These are phyloP conservation scores for Drosophila pullipes DNA, from an alignment of 2,888 invertebrate species.

Conservation along the genomic window DNA sequence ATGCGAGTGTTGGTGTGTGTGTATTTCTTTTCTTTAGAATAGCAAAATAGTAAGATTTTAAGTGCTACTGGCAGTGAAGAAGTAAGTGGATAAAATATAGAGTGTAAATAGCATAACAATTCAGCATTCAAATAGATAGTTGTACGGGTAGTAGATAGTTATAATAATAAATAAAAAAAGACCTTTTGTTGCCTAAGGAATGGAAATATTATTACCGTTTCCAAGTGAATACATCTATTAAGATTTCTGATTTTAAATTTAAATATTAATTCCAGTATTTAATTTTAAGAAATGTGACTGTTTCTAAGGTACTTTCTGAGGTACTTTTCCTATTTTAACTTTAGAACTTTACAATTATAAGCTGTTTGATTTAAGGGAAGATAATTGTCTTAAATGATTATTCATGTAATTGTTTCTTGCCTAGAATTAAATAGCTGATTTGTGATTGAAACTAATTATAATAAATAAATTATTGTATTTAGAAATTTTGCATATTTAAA, in stretches of 20 bases:
- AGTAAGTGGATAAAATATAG: background rate
- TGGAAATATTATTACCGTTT: background rate
- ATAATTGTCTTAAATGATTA: background rate
- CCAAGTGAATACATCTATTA: background rate
- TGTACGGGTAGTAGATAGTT: background rate
- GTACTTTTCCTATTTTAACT: background rate
- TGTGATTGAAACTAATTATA: background rate
- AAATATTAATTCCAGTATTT: background rate
- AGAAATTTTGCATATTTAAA: background rate
- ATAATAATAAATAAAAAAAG: background rate
- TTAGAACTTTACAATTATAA: background rate
- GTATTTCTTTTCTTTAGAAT: constrained; percentile 16
- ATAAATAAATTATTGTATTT: background rate
- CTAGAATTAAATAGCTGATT: background rate
- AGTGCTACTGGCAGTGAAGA: constrained; percentile 26
- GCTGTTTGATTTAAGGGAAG: background rate
- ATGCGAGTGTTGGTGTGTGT: constrained; percentile 41
- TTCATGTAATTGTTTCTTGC: background rate
- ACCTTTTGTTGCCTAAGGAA: background rate
- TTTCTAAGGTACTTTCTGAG: background rate
- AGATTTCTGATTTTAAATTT: background rate
- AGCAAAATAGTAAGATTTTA: constrained; percentile 11
- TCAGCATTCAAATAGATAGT: constrained; percentile 1
- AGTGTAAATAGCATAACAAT: constrained; percentile 10
- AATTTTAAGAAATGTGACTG: background rate